A percentile compares a stretch with the other conserved stretches of the same genome.
Conservation (phyloP, 30 jellyfish, hydroid and myxozoan species). For the Calvadosia cruxmelitensis region DNA sequence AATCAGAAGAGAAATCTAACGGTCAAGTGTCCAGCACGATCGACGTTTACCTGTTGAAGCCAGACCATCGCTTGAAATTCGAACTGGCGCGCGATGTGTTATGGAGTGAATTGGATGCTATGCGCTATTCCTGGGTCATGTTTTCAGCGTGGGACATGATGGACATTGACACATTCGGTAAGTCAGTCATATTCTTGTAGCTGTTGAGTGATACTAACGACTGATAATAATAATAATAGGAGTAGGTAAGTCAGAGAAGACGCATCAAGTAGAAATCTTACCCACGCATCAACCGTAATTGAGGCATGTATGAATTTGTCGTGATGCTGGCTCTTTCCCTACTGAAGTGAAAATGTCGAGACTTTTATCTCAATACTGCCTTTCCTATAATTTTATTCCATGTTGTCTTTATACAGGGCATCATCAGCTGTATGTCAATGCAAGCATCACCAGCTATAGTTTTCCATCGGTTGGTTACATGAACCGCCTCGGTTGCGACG, state of each 20-base stretch:
- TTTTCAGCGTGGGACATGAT: conserved; percentile 59
- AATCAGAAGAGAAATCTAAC: neutral
- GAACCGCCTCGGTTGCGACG: conserved; percentile 62
- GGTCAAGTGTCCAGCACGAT: neutral
- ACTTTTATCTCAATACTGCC: too few species aligned
- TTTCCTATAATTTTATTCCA: too few species aligned
- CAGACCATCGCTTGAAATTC: conserved; percentile 32
- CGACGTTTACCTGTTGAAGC: conserved; percentile 16
- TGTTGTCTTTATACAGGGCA: too few species aligned
- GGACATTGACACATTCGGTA: conserved; percentile 22
- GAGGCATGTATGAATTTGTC: too few species aligned
- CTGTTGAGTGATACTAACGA: too few species aligned
- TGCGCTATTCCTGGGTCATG: conserved; percentile 20
- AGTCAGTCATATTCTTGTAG: neutral
- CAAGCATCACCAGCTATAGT: neutral
- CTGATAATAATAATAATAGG: too few species aligned
- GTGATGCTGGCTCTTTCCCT: too few species aligned
- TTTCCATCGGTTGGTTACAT: conserved; percentile 10
- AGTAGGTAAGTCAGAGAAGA: too few species aligned
- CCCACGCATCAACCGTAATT: too few species aligned
- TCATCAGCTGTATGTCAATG: neutral
- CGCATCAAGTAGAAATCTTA: too few species aligned
- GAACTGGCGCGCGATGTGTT: conserved; percentile 9
- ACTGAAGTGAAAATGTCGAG: too few species aligned
- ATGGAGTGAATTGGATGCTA: conserved; percentile 44